A percentile compares a stretch with the other conserved stretches of the same genome.
phyloP scores from a whole-genome alignment of 2,113 vertebrate genomes.

The Zingel zingel region DNA sequence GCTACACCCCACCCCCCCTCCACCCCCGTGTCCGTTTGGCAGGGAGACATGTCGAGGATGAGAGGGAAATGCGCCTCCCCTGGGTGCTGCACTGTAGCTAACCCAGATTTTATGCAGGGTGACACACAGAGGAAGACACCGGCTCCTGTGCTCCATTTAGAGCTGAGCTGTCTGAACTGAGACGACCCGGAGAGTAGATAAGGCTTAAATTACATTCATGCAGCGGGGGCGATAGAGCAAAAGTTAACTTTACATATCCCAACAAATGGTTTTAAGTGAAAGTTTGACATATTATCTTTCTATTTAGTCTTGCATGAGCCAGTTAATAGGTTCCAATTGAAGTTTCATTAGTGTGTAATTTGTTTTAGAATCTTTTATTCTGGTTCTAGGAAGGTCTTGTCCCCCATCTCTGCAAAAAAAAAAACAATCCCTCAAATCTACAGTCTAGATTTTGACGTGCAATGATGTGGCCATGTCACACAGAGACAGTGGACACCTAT shows the following conservation, averaged over 20 bases:
- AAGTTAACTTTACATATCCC: background rate
- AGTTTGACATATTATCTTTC: background rate
- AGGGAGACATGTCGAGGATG: slow-evolving; percentile 65
- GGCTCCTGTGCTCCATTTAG: slow-evolving; percentile 57
- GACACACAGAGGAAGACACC: slow-evolving; percentile 72
- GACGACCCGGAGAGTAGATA: slow-evolving; percentile 42
- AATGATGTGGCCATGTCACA: background rate
- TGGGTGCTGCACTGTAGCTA: slow-evolving; percentile 69
- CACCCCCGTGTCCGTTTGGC: slow-evolving; percentile 62
- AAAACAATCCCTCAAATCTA: background rate
- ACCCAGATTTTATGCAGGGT: slow-evolving; percentile 76
- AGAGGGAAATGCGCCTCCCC: slow-evolving; percentile 68
- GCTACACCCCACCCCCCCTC: background rate
- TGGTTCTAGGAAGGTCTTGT: no score
- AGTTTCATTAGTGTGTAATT: slow-evolving; percentile 1
- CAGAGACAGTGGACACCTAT: background rate
- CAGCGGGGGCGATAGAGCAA: background rate
- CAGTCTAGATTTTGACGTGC: no score
- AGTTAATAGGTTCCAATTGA: background rate
- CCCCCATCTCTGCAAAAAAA: background rate
- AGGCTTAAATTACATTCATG: slow-evolving; percentile 19
- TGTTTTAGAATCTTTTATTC: background rate
- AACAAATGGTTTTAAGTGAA: background rate
- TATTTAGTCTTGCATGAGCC: background rate
- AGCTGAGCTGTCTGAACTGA: slow-evolving; percentile 51